Evolutionary conservation across 1,140 invertebrate species (phyloP).

Genomic region (Hypothenemus hampei): DNA sequence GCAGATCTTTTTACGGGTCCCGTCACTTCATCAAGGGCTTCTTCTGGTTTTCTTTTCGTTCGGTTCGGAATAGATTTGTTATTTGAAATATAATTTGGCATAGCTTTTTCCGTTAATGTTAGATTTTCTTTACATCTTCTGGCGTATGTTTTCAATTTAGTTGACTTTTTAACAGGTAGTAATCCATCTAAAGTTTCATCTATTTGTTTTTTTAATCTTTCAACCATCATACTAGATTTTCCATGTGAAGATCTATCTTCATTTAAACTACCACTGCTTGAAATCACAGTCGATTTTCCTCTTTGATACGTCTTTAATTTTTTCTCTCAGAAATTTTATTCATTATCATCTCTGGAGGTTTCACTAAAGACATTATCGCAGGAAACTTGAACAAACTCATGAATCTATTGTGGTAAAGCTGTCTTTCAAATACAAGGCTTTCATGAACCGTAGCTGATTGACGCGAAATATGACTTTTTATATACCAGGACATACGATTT

Average conservation of each 20-base stretch:
- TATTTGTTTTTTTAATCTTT: not conserved
- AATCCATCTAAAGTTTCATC: not conserved
- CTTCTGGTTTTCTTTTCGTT: too few species aligned
- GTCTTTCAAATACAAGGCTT: conserved; percentile 7
- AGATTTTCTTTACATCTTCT: too few species aligned
- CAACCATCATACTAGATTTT: too few species aligned
- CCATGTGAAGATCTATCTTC: not conserved
- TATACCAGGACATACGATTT: conserved; percentile 6
- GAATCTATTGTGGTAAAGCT: conserved; percentile 25
- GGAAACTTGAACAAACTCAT: conserved; percentile 26
- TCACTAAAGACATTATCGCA: conserved; percentile 25
- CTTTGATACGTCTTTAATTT: not conserved
- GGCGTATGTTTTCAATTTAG: too few species aligned
- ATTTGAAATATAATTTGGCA: too few species aligned
- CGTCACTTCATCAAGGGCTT: too few species aligned
- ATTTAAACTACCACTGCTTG: too few species aligned
- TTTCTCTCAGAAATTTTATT: not conserved
- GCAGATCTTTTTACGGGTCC: too few species aligned
- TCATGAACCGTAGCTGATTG: not conserved
- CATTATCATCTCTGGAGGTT: conserved; percentile 11
- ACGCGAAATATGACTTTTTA: conserved; percentile 5
- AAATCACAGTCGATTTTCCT: too few species aligned
- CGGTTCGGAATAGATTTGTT: too few species aligned
- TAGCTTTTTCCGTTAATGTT: too few species aligned
- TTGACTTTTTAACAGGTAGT: too few species aligned